A percentile compares a stretch with the other conserved stretches of the same genome.
Conservation (phyloP, 2,113 vertebrate genomes). For the Tychaedon coryphoeus region DNA sequence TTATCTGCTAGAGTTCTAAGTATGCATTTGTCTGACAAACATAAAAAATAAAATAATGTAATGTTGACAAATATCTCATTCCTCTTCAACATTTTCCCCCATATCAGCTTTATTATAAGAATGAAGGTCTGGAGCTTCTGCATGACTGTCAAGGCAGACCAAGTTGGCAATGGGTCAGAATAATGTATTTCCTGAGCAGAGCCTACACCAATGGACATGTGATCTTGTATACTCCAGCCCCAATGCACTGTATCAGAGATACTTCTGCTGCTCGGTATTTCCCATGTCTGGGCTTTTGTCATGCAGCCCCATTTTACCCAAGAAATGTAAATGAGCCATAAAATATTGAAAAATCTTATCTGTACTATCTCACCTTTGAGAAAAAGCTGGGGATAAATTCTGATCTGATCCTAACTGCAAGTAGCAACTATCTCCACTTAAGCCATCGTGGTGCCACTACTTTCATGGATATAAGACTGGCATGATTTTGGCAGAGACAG, state of each 20-base stretch:
- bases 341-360: not conserved
- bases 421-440: not conserved
- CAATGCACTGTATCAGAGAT: not conserved
- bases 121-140: not conserved
- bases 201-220: not conserved
- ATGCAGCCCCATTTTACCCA: not conserved
- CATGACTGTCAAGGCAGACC: not conserved
- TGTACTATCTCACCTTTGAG: not conserved
- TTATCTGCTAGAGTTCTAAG: not conserved
- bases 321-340: not conserved
- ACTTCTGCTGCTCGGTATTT: not conserved
- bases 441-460: not conserved
- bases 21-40: not conserved
- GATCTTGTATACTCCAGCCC: not conserved
- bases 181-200: not conserved
- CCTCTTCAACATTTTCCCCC: not conserved
- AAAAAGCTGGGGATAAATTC: not conserved
- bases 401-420: not conserved
- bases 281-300: fast-evolving
- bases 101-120: not conserved
- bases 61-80: not conserved
- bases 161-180: not conserved
- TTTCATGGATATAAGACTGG: not conserved
- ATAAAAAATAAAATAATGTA: not conserved
- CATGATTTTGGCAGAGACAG: not conserved